Base-by-base conservation (phyloP, 2,888 invertebrate genomes). In the Drosophila borborema region DNA sequence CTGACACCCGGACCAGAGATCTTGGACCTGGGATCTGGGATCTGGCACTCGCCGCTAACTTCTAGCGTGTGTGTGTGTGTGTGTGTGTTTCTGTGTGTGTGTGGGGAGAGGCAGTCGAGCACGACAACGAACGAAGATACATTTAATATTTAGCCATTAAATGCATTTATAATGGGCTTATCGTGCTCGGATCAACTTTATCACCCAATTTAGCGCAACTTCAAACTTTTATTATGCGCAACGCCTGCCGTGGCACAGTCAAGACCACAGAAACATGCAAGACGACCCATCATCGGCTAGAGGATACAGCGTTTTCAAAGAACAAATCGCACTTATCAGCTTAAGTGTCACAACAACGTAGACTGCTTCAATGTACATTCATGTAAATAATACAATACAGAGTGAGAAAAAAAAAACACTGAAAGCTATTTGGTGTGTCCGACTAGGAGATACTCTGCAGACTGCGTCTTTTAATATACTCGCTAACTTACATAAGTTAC, bases 101-200 rank as follows among this genome's bases (percentile, higher is more conserved):
- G 72, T 41, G 46, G 31, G 14, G 41, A 51, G 41, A 69, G 65
- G 56, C 59, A 65, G 36, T 48, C 65, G 53, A 63, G 73, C 82
- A 81, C 70, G 72, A 84, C 82, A 72, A 62, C 77, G 74, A 82
- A 85, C 76, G 83, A 87, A 83, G 80, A 85, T 75, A 85, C 89
- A 88, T 89, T 85, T 79, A 80, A 82, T 87, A 85, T 84, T 86
- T 86, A 81, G 73, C 85, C 83, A 88, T 84, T 89, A 89, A 89
- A 90, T 91, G 91, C 85, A 90, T 91, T 89, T 90, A 89, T 87
- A 91, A 91, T 91, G 86, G 78, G 64, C 84, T 91, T 91, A 91
- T 91, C 91, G 90, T 91, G 90, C 79, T 64, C 80, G 80, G 76
- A 91, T 91, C 91, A 89, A 84, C 85, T 91, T 91, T 90, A 91